Conservation (phyloP, 2,797 vertebrate genomes). For the Petrocephalus schoutedeni region DNA sequence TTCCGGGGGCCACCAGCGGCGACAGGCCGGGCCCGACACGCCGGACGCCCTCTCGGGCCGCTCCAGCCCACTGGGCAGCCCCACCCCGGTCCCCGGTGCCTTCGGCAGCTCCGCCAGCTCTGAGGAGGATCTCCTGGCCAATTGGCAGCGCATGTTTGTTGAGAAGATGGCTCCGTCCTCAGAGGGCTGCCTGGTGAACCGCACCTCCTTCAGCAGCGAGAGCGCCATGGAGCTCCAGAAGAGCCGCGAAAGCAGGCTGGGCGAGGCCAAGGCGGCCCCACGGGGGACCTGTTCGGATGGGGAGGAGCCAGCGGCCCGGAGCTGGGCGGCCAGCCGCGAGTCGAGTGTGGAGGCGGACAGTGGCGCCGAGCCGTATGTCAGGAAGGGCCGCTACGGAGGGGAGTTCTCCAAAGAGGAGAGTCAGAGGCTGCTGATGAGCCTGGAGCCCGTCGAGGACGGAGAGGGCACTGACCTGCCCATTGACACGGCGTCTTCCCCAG, state of each 20-base stretch:
- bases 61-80: slow-evolving; percentile 76
- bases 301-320: slow-evolving; percentile 71
- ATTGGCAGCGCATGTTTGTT: slow-evolving; percentile 93
- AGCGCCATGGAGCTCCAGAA: slow-evolving; percentile 69
- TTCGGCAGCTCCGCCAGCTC: slow-evolving; percentile 84
- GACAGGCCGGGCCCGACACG: slow-evolving; percentile 44
- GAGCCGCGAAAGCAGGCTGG: slow-evolving; percentile 50
- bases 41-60: slow-evolving; percentile 66
- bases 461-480: slow-evolving; percentile 48
- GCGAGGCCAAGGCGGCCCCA: slow-evolving; percentile 16
- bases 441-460: slow-evolving; percentile 47
- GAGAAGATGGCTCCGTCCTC: slow-evolving; percentile 75
- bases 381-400: slow-evolving; percentile 57
- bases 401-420: slow-evolving; percentile 66
- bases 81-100: slow-evolving; percentile 68
- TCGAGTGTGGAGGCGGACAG: slow-evolving; percentile 79
- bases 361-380: slow-evolving; percentile 56
- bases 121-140: slow-evolving; percentile 85
- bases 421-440: slow-evolving; percentile 61
- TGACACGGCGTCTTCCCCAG: slow-evolving; percentile 38
- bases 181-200: slow-evolving; percentile 62
- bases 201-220: slow-evolving; percentile 79
- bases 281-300: slow-evolving; percentile 70
- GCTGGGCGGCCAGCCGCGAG: slow-evolving; percentile 76
- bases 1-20: slow-evolving; percentile 45